Conservation (phyloP, 2,113 vertebrate genomes). For the Menura novaehollandiae region DNA sequence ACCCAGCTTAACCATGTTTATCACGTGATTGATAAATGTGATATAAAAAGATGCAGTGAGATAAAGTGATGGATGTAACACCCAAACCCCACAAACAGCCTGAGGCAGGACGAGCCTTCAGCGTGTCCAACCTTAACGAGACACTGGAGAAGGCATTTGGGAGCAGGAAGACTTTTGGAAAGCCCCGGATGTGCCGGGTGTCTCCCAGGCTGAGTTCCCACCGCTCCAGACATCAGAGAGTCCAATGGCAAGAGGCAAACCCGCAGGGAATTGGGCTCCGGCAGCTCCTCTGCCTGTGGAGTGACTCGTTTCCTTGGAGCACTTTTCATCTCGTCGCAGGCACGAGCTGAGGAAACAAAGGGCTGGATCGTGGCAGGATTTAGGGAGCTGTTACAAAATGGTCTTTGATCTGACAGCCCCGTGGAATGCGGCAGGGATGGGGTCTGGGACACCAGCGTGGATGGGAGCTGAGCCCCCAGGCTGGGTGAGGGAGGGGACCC, state of each 20-base stretch:
- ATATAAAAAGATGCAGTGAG: background rate
- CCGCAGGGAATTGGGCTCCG: background rate
- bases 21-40: background rate
- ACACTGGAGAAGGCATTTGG: background rate
- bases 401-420: background rate
- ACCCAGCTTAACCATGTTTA: background rate
- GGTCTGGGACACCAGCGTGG: rapidly evolving
- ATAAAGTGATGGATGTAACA: background rate
- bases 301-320: background rate
- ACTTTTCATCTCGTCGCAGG: background rate
- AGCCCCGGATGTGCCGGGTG: background rate
- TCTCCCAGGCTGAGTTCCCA: background rate
- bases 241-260: background rate
- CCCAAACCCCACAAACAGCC: background rate
- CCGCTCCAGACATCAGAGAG: background rate
- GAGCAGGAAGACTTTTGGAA: background rate
- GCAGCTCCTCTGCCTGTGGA: background rate
- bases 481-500: background rate
- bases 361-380: background rate
- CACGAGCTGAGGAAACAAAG: background rate
- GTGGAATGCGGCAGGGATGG: background rate
- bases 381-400: background rate
- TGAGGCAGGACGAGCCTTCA: background rate
- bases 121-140: background rate
- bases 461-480: background rate